Evolutionary conservation across 2,113 vertebrate genomes (phyloP).

Genomic region (Mesembrinibis cayennensis): DNA sequence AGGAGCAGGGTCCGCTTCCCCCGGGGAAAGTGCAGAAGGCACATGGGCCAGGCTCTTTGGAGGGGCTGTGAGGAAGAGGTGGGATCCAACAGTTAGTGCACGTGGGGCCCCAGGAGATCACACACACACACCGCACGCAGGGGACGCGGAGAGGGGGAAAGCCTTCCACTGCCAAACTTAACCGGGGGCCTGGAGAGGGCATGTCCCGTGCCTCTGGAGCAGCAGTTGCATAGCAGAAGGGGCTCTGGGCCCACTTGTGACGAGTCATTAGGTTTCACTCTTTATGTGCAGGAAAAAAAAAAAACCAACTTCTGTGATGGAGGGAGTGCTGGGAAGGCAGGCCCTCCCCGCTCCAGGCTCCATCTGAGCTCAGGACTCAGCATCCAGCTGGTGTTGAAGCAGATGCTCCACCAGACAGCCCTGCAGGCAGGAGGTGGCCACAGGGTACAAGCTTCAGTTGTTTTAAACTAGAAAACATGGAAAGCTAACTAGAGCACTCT

Average conservation of each 20-base stretch:
- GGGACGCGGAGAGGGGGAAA: not conserved
- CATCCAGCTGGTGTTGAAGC: not conserved
- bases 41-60: constrained; percentile 60
- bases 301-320: not conserved
- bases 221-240: constrained; percentile 49
- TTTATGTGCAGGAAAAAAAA: not conserved
- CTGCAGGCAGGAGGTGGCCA: not conserved
- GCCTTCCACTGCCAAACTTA: not conserved
- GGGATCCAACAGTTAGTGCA: not conserved
- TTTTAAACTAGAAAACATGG: not conserved
- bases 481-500: not conserved
- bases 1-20: not conserved
- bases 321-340: not conserved
- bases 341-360: not conserved
- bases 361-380: not conserved
- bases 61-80: constrained; percentile 9
- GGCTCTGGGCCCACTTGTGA: not conserved
- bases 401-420: not conserved
- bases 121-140: not conserved
- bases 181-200: not conserved
- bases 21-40: constrained; percentile 64
- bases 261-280: not conserved
- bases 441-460: not conserved
- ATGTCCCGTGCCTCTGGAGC: not conserved
- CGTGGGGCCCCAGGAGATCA: not conserved